These are phyloP conservation scores for Campaea margaritaria DNA, from an alignment of 2,888 invertebrate species.

Conservation along the genomic window DNA sequence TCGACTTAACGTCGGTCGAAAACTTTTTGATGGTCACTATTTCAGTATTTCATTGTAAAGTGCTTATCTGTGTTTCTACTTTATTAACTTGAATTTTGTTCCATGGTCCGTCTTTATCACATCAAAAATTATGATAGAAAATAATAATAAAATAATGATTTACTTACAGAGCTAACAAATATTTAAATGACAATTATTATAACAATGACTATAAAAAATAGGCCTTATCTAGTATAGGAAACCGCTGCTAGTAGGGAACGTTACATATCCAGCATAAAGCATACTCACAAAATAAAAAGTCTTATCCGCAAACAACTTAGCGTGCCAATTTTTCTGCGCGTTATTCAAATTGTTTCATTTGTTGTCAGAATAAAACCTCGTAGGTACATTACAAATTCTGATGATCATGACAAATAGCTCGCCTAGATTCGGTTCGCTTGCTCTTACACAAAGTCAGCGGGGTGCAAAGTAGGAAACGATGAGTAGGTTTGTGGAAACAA, in stretches of 20 bases:
- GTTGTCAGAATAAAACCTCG: neutral
- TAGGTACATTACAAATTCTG: neutral
- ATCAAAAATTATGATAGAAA: no score
- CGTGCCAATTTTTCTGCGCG: no score
- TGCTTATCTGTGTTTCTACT: neutral
- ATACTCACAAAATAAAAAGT: no score
- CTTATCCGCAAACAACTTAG: no score
- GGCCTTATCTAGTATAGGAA: no score
- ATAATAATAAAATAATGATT: no score
- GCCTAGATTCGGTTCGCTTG: slow-evolving; percentile 27
- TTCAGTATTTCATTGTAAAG: neutral
- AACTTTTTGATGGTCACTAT: neutral
- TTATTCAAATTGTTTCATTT: neutral
- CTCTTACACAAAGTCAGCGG: slow-evolving; percentile 30
- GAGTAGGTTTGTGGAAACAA: slow-evolving; percentile 39
- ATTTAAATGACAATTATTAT: no score
- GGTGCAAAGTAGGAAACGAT: slow-evolving; percentile 43
- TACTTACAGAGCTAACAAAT: no score
- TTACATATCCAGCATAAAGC: no score
- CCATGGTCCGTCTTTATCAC: no score
- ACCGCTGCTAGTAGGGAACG: no score
- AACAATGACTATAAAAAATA: no score
- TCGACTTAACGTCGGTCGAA: slow-evolving; percentile 7
- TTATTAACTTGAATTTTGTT: slow-evolving; percentile 2
- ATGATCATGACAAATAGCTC: neutral